A percentile compares a stretch with the other conserved stretches of the same genome.
These are phyloP conservation scores for Trichechus manatus DNA, from an alignment of 2,113 vertebrate species.

Conservation along the genomic window DNA sequence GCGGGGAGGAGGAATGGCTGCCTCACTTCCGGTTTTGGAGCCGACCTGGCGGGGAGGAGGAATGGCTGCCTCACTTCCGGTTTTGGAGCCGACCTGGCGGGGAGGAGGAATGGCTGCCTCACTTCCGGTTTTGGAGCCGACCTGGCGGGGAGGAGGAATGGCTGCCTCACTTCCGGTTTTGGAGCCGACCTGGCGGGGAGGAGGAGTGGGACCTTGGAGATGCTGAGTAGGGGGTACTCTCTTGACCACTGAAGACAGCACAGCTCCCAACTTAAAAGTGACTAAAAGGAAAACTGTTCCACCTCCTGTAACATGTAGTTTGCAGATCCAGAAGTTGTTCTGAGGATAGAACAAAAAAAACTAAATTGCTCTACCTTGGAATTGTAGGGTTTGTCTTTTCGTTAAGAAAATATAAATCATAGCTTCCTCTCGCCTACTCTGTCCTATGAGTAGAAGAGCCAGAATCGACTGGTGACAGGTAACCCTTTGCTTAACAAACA, in stretches of 20 bases:
- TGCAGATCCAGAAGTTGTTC: conserved; percentile 2
- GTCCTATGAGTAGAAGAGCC: too few relatives aligned
- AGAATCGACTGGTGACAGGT: too few relatives aligned
- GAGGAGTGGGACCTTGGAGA: accelerated
- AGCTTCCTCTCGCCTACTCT: background rate
- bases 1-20: background rate
- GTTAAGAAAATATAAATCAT: background rate
- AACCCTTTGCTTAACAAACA: background rate
- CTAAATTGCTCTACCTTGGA: background rate
- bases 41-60: accelerated
- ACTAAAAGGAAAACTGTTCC: background rate
- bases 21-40: background rate
- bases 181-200: too few relatives aligned
- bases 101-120: background rate
- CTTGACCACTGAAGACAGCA: background rate
- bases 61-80: background rate
- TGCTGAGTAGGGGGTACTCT: accelerated
- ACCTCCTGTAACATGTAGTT: background rate
- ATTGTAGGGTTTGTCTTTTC: conserved; percentile 32
- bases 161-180: background rate
- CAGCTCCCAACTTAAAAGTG: background rate
- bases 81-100: accelerated
- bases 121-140: background rate
- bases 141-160: accelerated
- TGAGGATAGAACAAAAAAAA: background rate